phyloP scores from a whole-genome alignment of 2,888 invertebrate genomes.

The Aphidius colemani region DNA sequence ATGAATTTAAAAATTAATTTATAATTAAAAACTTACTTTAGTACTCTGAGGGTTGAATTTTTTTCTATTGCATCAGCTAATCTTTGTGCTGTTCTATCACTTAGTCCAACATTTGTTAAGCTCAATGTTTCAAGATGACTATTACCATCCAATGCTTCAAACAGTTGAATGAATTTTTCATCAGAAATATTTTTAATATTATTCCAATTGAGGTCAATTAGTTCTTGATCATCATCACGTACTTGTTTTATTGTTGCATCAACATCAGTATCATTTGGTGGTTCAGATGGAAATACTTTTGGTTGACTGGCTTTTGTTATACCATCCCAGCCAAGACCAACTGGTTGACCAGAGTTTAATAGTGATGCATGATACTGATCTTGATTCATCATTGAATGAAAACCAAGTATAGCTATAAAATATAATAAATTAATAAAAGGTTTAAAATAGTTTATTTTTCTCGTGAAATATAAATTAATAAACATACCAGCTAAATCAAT shows the following conservation, averaged over 20 bases:
- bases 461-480: constrained; percentile 1
- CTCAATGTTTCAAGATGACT: constrained; percentile 89
- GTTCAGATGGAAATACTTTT: constrained; percentile 91
- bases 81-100: constrained; percentile 83
- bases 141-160: constrained; percentile 86
- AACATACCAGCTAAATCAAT: constrained; percentile 91
- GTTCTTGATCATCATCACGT: constrained; percentile 83
- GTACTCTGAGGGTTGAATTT: constrained; percentile 79
- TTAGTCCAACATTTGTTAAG: constrained; percentile 91
- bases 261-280: constrained; percentile 95
- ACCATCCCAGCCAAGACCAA: constrained; percentile 91
- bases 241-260: constrained; percentile 90
- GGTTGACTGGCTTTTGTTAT: constrained; percentile 92
- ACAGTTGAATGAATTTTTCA: constrained; percentile 89
- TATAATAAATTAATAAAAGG: constrained; percentile 3
- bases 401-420: constrained; percentile 89
- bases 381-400: constrained; percentile 99
- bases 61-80: constrained; percentile 82
- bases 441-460: constrained; percentile 1
- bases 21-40: constrained; percentile 64
- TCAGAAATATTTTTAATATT: constrained; percentile 99
- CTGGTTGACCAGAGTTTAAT: constrained; percentile 87
- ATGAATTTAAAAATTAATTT: constrained; percentile 17
- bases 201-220: constrained; percentile 96
- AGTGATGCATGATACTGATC: constrained; percentile 98